A percentile compares a stretch with the other conserved stretches of the same genome.
phyloP scores from a whole-genome alignment of 2,888 invertebrate genomes.

The Sepioteuthis lessoniana region DNA sequence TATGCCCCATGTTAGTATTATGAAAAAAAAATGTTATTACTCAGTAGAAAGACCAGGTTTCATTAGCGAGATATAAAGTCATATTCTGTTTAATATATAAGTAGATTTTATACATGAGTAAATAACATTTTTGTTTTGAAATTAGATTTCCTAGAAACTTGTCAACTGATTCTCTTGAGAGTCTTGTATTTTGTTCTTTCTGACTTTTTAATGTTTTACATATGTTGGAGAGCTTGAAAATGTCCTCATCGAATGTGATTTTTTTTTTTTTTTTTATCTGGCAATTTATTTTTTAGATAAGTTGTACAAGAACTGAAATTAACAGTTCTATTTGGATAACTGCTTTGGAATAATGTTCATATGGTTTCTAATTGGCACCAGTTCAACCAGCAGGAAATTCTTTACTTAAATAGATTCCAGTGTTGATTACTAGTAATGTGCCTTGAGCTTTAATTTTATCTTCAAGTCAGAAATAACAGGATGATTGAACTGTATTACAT shows the following conservation, averaged over 20 bases:
- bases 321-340: not conserved
- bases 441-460: not conserved
- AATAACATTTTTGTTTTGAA: too few species aligned
- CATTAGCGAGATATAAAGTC: too few species aligned
- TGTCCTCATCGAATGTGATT: not conserved
- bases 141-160: too few species aligned
- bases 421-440: not conserved
- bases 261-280: not conserved
- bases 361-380: not conserved
- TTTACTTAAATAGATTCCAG: not conserved
- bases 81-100: too few species aligned
- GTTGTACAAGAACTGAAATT: not conserved
- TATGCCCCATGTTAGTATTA: too few species aligned
- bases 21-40: too few species aligned
- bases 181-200: too few species aligned
- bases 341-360: not conserved
- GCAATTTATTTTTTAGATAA: not conserved
- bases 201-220: not conserved
- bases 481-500: slow-evolving; percentile 33
- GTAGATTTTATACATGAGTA: too few species aligned
- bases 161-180: too few species aligned
- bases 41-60: too few species aligned
- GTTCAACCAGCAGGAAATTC: not conserved
- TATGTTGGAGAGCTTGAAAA: not conserved
- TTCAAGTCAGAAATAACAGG: not conserved